Conservation (phyloP, 2,888 invertebrate genomes). For the Leptothorax acervorum region DNA sequence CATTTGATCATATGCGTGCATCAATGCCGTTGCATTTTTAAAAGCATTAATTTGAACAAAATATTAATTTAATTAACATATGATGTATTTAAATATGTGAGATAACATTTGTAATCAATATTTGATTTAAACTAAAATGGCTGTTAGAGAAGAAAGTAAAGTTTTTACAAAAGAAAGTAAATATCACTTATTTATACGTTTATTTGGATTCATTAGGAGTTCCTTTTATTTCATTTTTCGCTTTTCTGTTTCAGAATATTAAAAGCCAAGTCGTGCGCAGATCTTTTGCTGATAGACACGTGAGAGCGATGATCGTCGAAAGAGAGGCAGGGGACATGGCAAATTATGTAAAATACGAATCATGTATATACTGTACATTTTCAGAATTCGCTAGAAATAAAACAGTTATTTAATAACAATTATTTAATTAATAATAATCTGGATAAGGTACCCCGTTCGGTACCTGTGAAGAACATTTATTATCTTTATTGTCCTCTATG, state of each 20-base stretch:
- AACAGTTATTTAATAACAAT: conserved; percentile 74
- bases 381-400: conserved; percentile 72
- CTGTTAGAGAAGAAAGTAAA: background rate
- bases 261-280: conserved; percentile 92
- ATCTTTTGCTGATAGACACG: conserved; percentile 89
- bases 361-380: conserved; percentile 80
- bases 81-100: background rate
- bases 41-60: conserved; percentile 17
- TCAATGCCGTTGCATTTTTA: background rate
- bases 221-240: background rate
- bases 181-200: background rate
- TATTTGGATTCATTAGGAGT: background rate
- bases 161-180: background rate
- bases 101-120: background rate
- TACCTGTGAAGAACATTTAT: conserved; percentile 58
- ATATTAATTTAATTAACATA: background rate
- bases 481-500: conserved; percentile 74
- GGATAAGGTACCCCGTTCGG: conserved; percentile 43
- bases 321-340: conserved; percentile 45
- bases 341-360: conserved; percentile 57
- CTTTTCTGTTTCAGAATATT: conserved; percentile 87
- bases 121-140: background rate
- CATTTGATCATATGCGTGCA: background rate
- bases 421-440: conserved; percentile 42
- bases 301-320: conserved; percentile 78